Base-by-base conservation (phyloP, 2,888 invertebrate genomes). In the Cryptocephalus moraei region DNA sequence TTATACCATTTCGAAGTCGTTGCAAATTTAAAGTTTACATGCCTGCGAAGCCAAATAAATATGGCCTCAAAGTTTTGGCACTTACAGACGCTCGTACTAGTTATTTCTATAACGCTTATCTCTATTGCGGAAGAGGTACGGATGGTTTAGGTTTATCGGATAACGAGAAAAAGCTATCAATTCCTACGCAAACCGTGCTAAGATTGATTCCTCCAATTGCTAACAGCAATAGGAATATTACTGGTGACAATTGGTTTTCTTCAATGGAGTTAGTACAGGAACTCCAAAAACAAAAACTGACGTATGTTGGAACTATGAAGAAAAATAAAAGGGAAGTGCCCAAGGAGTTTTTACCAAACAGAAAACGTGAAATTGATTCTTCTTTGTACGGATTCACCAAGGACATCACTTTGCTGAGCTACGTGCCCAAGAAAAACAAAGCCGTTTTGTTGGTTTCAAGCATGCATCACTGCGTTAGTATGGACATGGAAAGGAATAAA, bases 161-260 rank as follows among this genome's bases (percentile, higher is more conserved):
- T 49, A 40, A 57, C 60, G 43, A 40, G 51, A 58, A 54, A 52
- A 59, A 60, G 48, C 51, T 58, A 8, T 44, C 46, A 13, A 57
- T 57, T 42, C 61, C 64, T 34, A 62, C 60, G 1, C 63, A 64
- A 41, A 48, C 57, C 12, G 59, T 63, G 10, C 40, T 64, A 47
- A 49, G 59, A 12, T 45, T 65, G 8, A 43, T 51, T 22, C 56
- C 61, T 49, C 55, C 57, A 40, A 48, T 65, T 47, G 42, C 52
- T 44, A 51, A 57, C 12, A 61, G 56, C 9, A 61, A 62, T 41
- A 47, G 58, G 32, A 63, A 63, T 50, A 53, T 64, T 8, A 65
- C 60, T 13, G 56, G 56, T n/a, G 62, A 63, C 40, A 63, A 64
- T 50, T 64, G 63, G 60, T 63, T 63, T 53, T 51, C 57, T 12